A percentile compares a stretch with the other conserved stretches of the same genome.
Conservation (phyloP, 2,888 invertebrate genomes). For the Anthrax anthrax region DNA sequence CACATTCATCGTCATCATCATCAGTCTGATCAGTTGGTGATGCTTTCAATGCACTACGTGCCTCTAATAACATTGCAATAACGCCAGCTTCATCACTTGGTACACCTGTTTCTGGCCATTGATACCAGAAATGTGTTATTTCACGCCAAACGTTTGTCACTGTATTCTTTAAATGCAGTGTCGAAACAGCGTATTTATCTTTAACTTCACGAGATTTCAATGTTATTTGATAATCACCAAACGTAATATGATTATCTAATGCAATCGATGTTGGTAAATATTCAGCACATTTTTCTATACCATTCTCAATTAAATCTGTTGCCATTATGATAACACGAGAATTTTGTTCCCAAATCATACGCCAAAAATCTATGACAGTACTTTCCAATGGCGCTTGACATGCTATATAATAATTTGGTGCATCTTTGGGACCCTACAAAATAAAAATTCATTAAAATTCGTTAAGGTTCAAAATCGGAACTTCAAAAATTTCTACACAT, state of each 20-base stretch:
- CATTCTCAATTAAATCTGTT: slow-evolving; percentile 78
- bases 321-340: slow-evolving; percentile 78
- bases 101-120: slow-evolving; percentile 77
- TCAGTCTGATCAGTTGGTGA: slow-evolving; percentile 27
- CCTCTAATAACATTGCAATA: slow-evolving; percentile 77
- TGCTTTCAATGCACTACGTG: slow-evolving; percentile 40
- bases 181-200: slow-evolving; percentile 82
- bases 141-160: slow-evolving; percentile 73
- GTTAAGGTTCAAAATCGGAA: too few species aligned
- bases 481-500: slow-evolving; percentile 31
- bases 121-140: slow-evolving; percentile 84
- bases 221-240: slow-evolving; percentile 78
- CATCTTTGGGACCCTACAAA: slow-evolving; percentile 68
- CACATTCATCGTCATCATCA: slow-evolving; percentile 18
- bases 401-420: slow-evolving; percentile 75
- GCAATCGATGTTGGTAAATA: slow-evolving; percentile 86
- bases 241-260: slow-evolving; percentile 73
- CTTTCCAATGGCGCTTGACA: slow-evolving; percentile 79
- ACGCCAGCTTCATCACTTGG: slow-evolving; percentile 72
- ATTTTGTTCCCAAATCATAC: slow-evolving; percentile 94
- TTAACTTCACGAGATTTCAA: slow-evolving; percentile 78
- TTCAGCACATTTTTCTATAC: slow-evolving; percentile 78
- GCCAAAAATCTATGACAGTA: slow-evolving; percentile 83
- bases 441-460: too few species aligned
- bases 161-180: slow-evolving; percentile 67